Evolutionary conservation across 2,113 vertebrate genomes (phyloP), one percentile per base, ranked within the genome.

Genomic region (Terrapene triunguis): DNA sequence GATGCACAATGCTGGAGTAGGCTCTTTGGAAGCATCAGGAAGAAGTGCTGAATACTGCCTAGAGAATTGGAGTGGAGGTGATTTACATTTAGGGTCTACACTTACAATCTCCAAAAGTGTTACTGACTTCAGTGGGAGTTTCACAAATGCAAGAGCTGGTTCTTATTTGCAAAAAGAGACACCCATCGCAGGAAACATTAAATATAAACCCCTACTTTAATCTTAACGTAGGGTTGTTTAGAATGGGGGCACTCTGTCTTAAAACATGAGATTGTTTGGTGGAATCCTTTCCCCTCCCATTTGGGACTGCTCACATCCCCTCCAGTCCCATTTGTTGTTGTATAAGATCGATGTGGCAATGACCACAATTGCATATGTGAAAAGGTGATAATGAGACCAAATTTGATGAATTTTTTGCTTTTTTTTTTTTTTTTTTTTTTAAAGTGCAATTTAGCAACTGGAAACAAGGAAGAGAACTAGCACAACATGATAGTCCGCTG

Each of bases 371-470:
- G 50, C 1, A 0, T 65, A 13, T 12, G 1, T 53, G n/a, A 92
- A 87, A 72, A 74, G 10, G 69, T 38, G 95, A 80, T 85, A 92
- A 87, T 82, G 87, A 83, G 78, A 91, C 91, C 90, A 88, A 72
- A 92, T 90, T 11, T 44, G 90, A 92, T 78, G 94, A 80, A 95
- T 94, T 92, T 95, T 97, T 96, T 97, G 95, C 86, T 87, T 7
- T 88, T 69, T 95, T 93, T 81, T 81, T 95, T 87, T 7, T 88
- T 69, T 95, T 93, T 81, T 81, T 95, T 93, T 81, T 81, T 9
- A n/a, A 69, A 93, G 54, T 80, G 84, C 55, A 69, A 3, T 8
- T 83, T 13, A 84, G 84, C 95, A 93, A 90, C 94, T 95, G 88
- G 88, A 62, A 93, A 50, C 51, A 74, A 96, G 87, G 88, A 90